A percentile compares a stretch with the other conserved stretches of the same genome.
Evolutionary conservation across 1,140 invertebrate genomes (phyloP).

Genomic region (Heliothis subflexa): DNA sequence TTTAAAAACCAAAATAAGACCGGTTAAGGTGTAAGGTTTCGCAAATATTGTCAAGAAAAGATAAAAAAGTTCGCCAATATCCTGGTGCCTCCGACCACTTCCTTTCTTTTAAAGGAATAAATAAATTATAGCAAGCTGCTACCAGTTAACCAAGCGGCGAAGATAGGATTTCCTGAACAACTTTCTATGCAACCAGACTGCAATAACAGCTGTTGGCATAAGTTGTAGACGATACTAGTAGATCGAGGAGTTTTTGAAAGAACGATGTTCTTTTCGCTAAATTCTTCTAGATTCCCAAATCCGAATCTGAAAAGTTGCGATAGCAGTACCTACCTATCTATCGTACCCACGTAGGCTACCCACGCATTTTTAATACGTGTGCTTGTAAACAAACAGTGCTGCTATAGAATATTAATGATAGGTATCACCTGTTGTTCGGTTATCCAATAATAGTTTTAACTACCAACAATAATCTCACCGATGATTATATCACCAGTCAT

Average conservation of each 20-base stretch:
- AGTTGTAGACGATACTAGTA: too few relatives aligned
- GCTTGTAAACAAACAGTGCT: too few relatives aligned
- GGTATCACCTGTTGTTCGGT: background rate
- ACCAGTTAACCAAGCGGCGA: background rate
- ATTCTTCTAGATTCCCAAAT: too few relatives aligned
- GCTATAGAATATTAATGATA: background rate
- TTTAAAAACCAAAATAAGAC: background rate
- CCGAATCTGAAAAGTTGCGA: too few relatives aligned
- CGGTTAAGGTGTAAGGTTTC: background rate
- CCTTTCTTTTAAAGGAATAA: background rate
- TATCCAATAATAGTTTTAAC: background rate
- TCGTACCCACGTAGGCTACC: too few relatives aligned
- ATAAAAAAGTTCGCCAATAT: background rate
- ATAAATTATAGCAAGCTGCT: background rate
- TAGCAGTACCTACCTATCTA: too few relatives aligned
- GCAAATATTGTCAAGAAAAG: background rate
- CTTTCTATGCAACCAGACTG: conserved; percentile 4
- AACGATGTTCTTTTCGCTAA: too few relatives aligned
- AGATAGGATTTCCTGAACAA: conserved; percentile 2
- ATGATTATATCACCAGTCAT: too few relatives aligned
- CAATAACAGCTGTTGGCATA: background rate
- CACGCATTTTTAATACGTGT: too few relatives aligned
- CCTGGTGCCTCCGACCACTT: background rate
- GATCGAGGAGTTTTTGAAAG: too few relatives aligned
- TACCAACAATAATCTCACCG: too few relatives aligned